phyloP scores from a whole-genome alignment of 1,140 invertebrate genomes.

The Hypsibius dujardini region DNA sequence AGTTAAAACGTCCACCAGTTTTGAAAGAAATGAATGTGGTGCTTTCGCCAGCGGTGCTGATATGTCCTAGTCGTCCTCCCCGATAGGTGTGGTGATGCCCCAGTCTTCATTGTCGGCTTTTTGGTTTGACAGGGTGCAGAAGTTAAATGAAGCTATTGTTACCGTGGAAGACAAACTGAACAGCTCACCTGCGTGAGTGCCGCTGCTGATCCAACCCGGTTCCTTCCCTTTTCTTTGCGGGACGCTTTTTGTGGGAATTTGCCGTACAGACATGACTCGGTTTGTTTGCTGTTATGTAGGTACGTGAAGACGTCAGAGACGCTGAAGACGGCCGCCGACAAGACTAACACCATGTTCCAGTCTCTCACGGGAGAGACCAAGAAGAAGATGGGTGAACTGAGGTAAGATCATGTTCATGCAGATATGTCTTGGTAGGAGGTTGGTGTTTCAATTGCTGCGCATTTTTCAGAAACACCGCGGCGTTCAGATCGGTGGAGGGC shows the following conservation, averaged over 20 bases:
- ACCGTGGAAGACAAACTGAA: constrained; percentile 31
- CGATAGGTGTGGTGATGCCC: no score
- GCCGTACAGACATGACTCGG: constrained; percentile 11
- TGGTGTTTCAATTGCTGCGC: neutral
- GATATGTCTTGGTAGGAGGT: neutral
- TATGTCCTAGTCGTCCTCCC: no score
- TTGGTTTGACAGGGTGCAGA: constrained; percentile 18
- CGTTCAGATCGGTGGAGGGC: constrained; percentile 16
- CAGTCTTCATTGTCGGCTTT: neutral
- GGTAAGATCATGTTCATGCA: constrained; percentile 30
- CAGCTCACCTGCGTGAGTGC: constrained; percentile 41
- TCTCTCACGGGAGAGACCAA: constrained; percentile 63
- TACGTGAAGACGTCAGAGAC: constrained; percentile 78
- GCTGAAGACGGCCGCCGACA: constrained; percentile 66
- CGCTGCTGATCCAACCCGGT: neutral
- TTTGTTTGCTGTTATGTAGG: constrained; percentile 37
- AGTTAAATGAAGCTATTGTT: constrained; percentile 54
- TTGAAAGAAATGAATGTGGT: no score
- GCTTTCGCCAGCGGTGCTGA: no score
- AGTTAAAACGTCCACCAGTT: no score
- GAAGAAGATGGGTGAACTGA: constrained; percentile 70
- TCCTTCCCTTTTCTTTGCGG: no score
- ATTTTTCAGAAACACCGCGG: constrained; percentile 10
- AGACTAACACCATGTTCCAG: constrained; percentile 67
- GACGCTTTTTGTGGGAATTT: constrained; percentile 17